Conservation (phyloP, 2,888 invertebrate species). For the Hirtodrosophila duncani region DNA sequence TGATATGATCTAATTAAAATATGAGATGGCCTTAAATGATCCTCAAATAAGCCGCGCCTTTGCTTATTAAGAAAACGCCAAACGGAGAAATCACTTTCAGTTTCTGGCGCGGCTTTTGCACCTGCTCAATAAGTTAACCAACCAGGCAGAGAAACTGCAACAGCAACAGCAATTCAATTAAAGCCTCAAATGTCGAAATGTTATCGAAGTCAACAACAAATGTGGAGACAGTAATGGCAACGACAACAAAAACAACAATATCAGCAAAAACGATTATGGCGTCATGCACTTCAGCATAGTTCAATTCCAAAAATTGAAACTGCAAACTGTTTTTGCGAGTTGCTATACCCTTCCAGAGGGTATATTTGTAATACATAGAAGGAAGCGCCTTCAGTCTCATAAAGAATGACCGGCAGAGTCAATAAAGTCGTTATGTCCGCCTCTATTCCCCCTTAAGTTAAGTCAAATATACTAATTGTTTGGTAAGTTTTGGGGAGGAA, state of each 20-base stretch:
- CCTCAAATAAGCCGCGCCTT: no score
- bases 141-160: neutral
- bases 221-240: slow-evolving; percentile 17
- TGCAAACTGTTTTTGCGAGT: slow-evolving; percentile 22
- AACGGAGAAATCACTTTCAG: slow-evolving; percentile 8
- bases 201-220: slow-evolving; percentile 41
- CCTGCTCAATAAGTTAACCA: slow-evolving; percentile 22
- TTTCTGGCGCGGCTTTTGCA: slow-evolving; percentile 19
- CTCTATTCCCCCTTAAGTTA: no score
- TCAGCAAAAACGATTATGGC: neutral
- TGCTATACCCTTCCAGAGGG: neutral
- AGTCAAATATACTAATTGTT: no score
- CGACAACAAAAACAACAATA: slow-evolving; percentile 10
- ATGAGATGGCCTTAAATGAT: neutral
- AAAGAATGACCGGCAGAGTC: no score
- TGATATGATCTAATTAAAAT: slow-evolving; percentile 44
- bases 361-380: no score
- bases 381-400: no score
- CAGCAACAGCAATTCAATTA: slow-evolving; percentile 55
- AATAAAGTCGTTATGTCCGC: no score
- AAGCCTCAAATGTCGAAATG: slow-evolving; percentile 52
- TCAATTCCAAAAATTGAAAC: slow-evolving; percentile 42
- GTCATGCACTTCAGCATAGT: slow-evolving; percentile 37
- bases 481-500: no score
- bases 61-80: neutral